Percentiles rank a stretch among this genome's conserved stretches.
Conservation (phyloP, 2,888 invertebrate genomes). For the Schizaphis graminum region DNA sequence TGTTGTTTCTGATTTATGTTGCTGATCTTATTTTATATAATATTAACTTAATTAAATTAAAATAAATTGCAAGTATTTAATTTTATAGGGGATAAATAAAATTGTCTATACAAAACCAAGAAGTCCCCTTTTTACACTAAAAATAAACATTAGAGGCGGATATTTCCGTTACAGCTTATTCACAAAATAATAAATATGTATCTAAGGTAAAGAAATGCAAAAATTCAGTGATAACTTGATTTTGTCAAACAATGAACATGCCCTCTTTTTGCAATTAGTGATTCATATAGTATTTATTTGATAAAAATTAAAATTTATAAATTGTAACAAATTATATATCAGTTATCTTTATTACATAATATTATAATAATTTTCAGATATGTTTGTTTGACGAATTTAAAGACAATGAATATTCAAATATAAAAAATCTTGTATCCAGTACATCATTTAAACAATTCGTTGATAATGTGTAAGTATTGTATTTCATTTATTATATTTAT, state of each 20-base stretch:
- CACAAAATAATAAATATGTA: too few species aligned
- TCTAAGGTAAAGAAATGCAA: too few species aligned
- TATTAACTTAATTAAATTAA: not conserved
- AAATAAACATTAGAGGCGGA: too few species aligned
- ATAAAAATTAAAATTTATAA: not conserved
- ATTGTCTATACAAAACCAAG: too few species aligned
- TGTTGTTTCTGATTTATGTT: not conserved
- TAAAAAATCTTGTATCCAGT: conserved; percentile 28
- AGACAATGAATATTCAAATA: not conserved
- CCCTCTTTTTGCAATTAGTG: too few species aligned
- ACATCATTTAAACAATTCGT: conserved; percentile 26
- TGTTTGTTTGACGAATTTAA: conserved; percentile 58
- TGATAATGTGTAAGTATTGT: conserved; percentile 54
- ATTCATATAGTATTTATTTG: not conserved
- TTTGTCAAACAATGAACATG: too few species aligned
- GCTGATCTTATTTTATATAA: not conserved
- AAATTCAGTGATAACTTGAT: too few species aligned
- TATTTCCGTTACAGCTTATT: too few species aligned
- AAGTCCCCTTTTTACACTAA: too few species aligned
- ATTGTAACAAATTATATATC: not conserved
- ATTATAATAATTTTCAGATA: conserved; percentile 24
- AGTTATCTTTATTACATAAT: not conserved
- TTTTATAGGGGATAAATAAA: too few species aligned
- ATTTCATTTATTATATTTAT: not conserved
- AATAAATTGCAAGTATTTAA: not conserved